phyloP scores from a whole-genome alignment of 2,888 invertebrate genomes.

The Drosophila multiciliata region DNA sequence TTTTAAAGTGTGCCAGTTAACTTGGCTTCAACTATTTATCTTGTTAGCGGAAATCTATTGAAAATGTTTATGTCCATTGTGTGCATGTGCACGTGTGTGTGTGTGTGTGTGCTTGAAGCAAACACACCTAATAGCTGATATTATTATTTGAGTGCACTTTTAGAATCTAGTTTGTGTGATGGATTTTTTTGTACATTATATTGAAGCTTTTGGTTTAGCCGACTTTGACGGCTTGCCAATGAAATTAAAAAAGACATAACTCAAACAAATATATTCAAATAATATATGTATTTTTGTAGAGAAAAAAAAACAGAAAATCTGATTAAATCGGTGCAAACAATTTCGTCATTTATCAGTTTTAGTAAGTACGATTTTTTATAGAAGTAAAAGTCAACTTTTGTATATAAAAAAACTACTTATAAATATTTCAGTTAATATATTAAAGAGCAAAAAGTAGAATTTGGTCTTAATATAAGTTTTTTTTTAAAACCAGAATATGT shows the following conservation, averaged over 20 bases:
- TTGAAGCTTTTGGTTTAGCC: slow-evolving; percentile 9
- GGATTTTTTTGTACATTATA: slow-evolving; percentile 6
- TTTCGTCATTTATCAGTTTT: not conserved
- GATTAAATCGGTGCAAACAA: not conserved
- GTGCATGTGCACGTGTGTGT: not conserved
- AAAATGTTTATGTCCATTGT: slow-evolving; percentile 71
- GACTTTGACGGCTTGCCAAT: slow-evolving; percentile 4
- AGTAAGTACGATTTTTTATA: not conserved
- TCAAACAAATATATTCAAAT: not conserved
- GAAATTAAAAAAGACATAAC: slow-evolving; percentile 9
- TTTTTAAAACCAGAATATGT: too few relatives aligned
- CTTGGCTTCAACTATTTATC: slow-evolving; percentile 74
- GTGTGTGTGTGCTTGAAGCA: slow-evolving; percentile 19
- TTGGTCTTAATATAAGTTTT: not conserved
- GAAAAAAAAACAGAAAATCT: not conserved
- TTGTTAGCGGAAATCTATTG: slow-evolving; percentile 80
- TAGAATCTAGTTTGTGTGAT: not conserved
- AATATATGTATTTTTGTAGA: not conserved
- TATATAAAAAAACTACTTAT: not conserved
- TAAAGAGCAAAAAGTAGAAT: not conserved
- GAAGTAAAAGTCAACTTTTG: too few relatives aligned
- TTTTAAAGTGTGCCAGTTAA: slow-evolving; percentile 60
- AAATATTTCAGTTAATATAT: not conserved
- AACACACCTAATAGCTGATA: slow-evolving; percentile 34
- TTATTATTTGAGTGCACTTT: slow-evolving; percentile 21